A percentile compares a stretch with the other conserved stretches of the same genome.
These are phyloP conservation scores for Podocnemis expansa DNA, from an alignment of 2,113 vertebrate genomes.

Conservation along the genomic window DNA sequence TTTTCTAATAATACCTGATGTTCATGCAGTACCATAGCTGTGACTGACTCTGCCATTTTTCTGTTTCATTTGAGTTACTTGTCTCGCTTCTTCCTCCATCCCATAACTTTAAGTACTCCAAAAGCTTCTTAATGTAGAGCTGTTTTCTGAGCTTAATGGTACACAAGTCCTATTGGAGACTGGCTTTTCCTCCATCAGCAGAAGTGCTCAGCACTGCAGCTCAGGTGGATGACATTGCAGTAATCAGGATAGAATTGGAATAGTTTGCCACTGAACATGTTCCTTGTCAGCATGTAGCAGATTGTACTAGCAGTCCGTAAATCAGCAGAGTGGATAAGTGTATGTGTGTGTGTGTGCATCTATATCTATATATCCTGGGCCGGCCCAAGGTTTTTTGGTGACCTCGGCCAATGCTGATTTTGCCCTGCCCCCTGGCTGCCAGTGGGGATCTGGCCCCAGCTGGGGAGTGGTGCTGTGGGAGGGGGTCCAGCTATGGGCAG, in stretches of 20 bases:
- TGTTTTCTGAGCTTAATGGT: background rate
- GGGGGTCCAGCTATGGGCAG: no score
- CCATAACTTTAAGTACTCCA: background rate
- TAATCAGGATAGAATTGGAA: background rate
- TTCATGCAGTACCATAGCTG: background rate
- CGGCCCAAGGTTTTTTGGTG: no score
- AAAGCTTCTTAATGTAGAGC: background rate
- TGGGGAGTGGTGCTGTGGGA: no score
- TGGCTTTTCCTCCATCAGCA: background rate
- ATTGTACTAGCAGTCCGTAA: background rate
- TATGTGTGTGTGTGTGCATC: no score
- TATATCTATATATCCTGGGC: no score
- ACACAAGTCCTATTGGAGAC: background rate
- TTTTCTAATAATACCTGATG: background rate
- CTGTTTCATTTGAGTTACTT: background rate
- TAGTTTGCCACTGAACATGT: background rate
- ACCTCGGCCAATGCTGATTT: no score
- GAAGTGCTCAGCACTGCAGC: background rate
- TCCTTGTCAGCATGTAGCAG: background rate
- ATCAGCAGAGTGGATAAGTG: background rate
- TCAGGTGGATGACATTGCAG: background rate
- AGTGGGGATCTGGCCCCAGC: no score
- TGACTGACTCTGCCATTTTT: background rate
- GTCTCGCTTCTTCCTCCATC: background rate
- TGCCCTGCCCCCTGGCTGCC: no score